Percentiles rank a stretch among this genome's conserved stretches.
Conservation (phyloP, 2,797 vertebrate species). For the Alfaro cultratus region DNA sequence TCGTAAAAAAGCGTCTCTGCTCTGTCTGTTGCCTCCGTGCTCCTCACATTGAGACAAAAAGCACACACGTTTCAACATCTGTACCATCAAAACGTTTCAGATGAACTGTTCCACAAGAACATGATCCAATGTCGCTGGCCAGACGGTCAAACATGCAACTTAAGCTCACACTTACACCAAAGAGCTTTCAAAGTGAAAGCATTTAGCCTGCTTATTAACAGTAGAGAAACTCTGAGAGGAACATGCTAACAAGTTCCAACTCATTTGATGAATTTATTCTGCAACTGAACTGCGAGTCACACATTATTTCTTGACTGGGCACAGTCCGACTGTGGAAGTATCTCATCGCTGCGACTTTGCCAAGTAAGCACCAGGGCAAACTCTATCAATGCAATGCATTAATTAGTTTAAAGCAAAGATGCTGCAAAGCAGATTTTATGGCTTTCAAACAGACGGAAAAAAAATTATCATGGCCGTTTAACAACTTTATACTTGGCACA, state of each 20-base stretch:
- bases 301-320: conserved; percentile 4
- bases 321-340: neutral
- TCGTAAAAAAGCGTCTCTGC: conserved; percentile 62
- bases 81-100: conserved; percentile 47
- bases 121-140: conserved; percentile 50
- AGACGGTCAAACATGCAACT: conserved; percentile 68
- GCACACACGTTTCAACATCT: conserved; percentile 13
- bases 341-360: conserved; percentile 8
- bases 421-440: conserved; percentile 11
- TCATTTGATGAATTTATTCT: conserved; percentile 7
- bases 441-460: neutral
- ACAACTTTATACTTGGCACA: neutral
- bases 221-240: neutral
- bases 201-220: neutral
- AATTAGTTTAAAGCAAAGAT: conserved; percentile 13
- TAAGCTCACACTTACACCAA: conserved; percentile 52
- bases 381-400: neutral
- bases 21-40: conserved; percentile 38
- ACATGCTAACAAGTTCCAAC: neutral
- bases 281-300: conserved; percentile 10
- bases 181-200: conserved; percentile 1
- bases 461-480: neutral
- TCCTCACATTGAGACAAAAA: conserved; percentile 36
- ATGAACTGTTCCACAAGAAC: conserved; percentile 60
- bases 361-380: conserved; percentile 14